phyloP scores from a whole-genome alignment of 2,888 invertebrate species.

The Cephus rjabovi region DNA sequence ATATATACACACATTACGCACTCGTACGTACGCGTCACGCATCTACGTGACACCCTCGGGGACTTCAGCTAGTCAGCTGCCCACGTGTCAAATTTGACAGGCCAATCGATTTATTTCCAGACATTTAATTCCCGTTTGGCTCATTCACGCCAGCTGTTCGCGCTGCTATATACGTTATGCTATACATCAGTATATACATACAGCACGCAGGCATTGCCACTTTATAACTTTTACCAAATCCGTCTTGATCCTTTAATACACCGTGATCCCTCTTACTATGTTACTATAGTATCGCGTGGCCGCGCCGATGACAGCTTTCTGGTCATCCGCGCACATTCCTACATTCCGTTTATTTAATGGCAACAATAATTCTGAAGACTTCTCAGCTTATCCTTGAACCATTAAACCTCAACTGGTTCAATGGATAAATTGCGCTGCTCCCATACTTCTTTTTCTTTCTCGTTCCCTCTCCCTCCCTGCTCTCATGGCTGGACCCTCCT shows the following conservation, averaged over 20 bases:
- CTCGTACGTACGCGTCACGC: conserved; percentile 9
- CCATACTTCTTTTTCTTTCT: conserved; percentile 26
- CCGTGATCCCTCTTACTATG: background rate
- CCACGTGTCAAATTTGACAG: conserved; percentile 26
- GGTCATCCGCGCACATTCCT: background rate
- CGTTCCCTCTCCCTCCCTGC: conserved; percentile 16
- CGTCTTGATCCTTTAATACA: background rate
- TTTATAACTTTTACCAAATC: background rate
- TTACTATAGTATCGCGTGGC: background rate
- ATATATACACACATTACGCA: background rate
- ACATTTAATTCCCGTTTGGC: background rate
- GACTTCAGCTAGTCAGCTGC: conserved; percentile 29
- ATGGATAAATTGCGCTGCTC: conserved; percentile 53
- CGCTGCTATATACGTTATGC: background rate
- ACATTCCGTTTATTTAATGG: background rate
- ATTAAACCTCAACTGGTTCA: conserved; percentile 54
- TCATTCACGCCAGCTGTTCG: background rate
- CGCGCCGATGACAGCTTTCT: background rate
- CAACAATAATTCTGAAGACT: background rate
- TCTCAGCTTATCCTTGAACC: conserved; percentile 25
- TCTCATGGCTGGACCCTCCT: background rate
- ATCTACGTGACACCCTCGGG: conserved; percentile 6
- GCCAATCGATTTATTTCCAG: conserved; percentile 32
- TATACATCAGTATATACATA: background rate
- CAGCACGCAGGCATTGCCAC: background rate